Conservation (phyloP, 35 echinoderm and acorn worm species). For the Lytechinus variegatus region DNA sequence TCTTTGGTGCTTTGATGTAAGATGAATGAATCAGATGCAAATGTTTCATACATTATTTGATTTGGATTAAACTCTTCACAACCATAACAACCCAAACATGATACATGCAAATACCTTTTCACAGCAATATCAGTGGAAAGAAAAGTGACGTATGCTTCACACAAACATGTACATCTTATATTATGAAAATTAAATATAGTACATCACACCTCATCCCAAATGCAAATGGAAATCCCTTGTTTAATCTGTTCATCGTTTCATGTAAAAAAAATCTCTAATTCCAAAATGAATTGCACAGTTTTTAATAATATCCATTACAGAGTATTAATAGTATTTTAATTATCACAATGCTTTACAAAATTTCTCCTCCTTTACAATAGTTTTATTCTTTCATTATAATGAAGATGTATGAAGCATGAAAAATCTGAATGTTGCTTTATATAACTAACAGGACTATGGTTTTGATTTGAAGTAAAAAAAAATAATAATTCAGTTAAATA, state of each 20-base stretch:
- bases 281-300: too few species aligned
- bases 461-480: too few species aligned
- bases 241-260: neutral
- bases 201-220: neutral
- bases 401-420: too few species aligned
- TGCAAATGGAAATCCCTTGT: neutral
- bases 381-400: too few species aligned
- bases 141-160: neutral
- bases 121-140: neutral
- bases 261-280: too few species aligned
- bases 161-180: too few species aligned
- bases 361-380: too few species aligned
- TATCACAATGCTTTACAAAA: neutral
- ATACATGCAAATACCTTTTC: neutral
- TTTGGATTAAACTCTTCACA: neutral
- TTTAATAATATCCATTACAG: neutral
- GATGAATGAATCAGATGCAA: neutral
- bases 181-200: neutral
- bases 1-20: neutral
- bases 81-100: neutral
- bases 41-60: neutral
- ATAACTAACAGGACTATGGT: too few species aligned
- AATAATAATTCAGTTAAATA: too few species aligned
- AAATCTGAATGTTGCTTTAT: too few species aligned
- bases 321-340: neutral